Conservation (phyloP, 37 sponge, comb jelly and placozoan genomes). For the Geodia barretti region DNA sequence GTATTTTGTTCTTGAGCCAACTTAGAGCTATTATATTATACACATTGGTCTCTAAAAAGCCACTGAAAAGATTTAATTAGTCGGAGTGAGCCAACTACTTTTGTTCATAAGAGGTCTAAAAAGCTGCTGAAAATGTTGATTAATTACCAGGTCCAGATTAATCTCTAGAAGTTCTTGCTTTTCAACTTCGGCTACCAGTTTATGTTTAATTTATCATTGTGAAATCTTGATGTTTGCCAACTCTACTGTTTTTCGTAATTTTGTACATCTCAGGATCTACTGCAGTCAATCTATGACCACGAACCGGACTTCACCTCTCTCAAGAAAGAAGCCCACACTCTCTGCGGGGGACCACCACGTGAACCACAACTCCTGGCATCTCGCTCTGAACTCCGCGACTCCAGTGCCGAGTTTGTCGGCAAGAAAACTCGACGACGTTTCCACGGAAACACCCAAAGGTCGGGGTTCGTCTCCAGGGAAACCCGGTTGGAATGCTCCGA, state of each 20-base stretch:
- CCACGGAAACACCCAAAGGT: no score
- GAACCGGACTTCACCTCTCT: conserved; percentile 55
- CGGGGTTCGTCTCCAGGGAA: neutral
- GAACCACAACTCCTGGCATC: no score
- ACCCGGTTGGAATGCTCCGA: conserved; percentile 6
- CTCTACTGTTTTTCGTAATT: neutral
- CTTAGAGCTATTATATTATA: no score
- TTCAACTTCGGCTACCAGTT: no score
- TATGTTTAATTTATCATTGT: neutral
- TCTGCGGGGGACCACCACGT: no score
- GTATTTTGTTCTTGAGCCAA: neutral
- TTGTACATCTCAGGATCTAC: conserved; percentile 31
- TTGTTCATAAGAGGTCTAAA: no score
- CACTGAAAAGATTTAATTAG: no score
- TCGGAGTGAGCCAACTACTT: no score
- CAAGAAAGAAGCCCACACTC: conserved; percentile 29
- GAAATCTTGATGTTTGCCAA: neutral
- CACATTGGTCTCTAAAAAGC: no score
- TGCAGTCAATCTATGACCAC: conserved; percentile 27
- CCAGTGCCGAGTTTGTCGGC: neutral
- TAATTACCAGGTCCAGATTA: no score
- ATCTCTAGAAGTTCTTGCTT: neutral
- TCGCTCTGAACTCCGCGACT: neutral
- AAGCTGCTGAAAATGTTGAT: no score
- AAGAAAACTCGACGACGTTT: no score